Conservation (phyloP, 1,140 invertebrate genomes). For the Drosophila funebris region DNA sequence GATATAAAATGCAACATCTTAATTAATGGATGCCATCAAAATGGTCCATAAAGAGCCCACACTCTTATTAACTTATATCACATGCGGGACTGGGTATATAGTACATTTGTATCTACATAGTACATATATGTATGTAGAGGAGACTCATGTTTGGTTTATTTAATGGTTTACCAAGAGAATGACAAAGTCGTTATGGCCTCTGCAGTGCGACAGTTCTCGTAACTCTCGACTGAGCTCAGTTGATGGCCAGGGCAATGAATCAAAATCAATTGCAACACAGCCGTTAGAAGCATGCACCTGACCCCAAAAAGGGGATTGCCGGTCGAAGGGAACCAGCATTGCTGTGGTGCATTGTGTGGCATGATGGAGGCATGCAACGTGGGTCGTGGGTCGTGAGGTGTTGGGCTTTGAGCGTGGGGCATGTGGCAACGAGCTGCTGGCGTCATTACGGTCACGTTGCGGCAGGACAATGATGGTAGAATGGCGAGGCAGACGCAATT, state of each 20-base stretch:
- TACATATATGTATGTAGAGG: neutral
- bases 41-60: neutral
- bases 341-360: neutral
- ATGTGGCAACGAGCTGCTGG: conserved; percentile 27
- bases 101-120: too few species aligned
- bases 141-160: neutral
- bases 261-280: conserved; percentile 68
- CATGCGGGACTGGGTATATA: too few species aligned
- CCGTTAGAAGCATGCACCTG: conserved; percentile 45
- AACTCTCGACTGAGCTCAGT: neutral
- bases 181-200: conserved; percentile 20
- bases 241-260: conserved; percentile 48
- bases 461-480: conserved; percentile 49
- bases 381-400: too few species aligned
- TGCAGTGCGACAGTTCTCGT: conserved; percentile 2
- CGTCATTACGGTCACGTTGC: conserved; percentile 72
- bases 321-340: neutral
- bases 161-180: conserved; percentile 6
- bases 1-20: neutral
- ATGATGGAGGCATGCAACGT: too few species aligned
- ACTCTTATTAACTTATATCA: too few species aligned
- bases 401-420: neutral
- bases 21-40: conserved; percentile 1
- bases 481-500: conserved; percentile 55
- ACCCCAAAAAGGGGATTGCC: neutral